Percentiles rank a stretch among this genome's conserved stretches.
Conservation (phyloP, 2,797 vertebrate species). For the Philypnodon macrostomus region DNA sequence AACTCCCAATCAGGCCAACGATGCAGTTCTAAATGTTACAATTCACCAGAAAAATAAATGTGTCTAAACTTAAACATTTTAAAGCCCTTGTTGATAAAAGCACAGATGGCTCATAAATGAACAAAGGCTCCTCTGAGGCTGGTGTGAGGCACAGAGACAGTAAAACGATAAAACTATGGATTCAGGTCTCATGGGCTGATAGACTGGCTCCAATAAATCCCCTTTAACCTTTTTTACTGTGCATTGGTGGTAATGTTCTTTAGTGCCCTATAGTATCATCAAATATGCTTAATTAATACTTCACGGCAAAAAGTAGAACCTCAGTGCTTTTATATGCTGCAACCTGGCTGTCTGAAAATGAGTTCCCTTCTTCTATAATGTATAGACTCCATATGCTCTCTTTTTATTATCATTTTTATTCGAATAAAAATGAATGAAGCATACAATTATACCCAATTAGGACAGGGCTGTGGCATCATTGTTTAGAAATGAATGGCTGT, state of each 20-base stretch:
- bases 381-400: too few species aligned
- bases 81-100: slow-evolving; percentile 12
- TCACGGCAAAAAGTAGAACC: background rate
- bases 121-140: slow-evolving; percentile 5
- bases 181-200: background rate
- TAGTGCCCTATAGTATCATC: background rate
- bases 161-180: slow-evolving; percentile 7
- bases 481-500: too few species aligned
- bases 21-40: slow-evolving; percentile 10
- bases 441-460: too few species aligned
- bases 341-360: too few species aligned
- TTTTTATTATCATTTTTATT: too few species aligned
- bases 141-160: background rate
- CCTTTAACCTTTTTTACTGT: background rate
- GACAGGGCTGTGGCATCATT: too few species aligned
- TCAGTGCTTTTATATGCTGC: too few species aligned
- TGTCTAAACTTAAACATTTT: background rate
- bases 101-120: slow-evolving; percentile 16
- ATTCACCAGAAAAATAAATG: slow-evolving; percentile 13
- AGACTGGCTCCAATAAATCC: background rate
- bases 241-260: background rate
- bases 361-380: too few species aligned
- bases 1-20: slow-evolving; percentile 8
- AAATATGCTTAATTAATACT: background rate
- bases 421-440: too few species aligned